phyloP scores from a whole-genome alignment of 64 coral and sea anemone species.

The Astreopora myriophthalma region DNA sequence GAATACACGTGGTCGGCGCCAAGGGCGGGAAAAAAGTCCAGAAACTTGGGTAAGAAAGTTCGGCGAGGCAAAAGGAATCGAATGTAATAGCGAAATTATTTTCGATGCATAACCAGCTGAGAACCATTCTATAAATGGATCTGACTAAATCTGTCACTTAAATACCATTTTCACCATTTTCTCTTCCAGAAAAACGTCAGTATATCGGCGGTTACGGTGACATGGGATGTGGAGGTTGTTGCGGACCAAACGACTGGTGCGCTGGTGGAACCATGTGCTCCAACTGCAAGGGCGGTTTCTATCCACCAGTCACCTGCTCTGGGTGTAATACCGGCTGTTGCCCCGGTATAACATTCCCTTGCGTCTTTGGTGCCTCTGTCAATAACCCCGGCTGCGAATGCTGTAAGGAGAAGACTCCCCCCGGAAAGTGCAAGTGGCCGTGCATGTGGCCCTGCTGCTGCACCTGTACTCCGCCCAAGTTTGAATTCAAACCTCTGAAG shows the following conservation, averaged over 20 bases:
- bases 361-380: constrained; percentile 38
- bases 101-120: too few relatives aligned
- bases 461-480: constrained; percentile 61
- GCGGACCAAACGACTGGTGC: background rate
- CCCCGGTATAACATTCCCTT: constrained; percentile 63
- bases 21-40: background rate
- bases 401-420: constrained; percentile 19
- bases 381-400: constrained; percentile 66
- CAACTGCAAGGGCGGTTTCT: constrained; percentile 68
- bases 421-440: constrained; percentile 57
- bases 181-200: background rate
- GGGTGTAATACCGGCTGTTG: constrained; percentile 63
- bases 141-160: background rate
- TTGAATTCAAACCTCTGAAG: constrained; percentile 63
- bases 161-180: background rate
- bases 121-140: background rate
- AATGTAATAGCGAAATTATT: too few relatives aligned
- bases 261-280: constrained; percentile 46
- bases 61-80: too few relatives aligned
- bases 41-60: too few relatives aligned
- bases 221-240: background rate
- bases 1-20: background rate
- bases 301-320: constrained; percentile 21
- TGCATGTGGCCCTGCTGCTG: constrained; percentile 76
- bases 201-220: background rate